Conservation (phyloP, 92 coral and sea anemone genomes). For the Virgularia gustaviana region DNA sequence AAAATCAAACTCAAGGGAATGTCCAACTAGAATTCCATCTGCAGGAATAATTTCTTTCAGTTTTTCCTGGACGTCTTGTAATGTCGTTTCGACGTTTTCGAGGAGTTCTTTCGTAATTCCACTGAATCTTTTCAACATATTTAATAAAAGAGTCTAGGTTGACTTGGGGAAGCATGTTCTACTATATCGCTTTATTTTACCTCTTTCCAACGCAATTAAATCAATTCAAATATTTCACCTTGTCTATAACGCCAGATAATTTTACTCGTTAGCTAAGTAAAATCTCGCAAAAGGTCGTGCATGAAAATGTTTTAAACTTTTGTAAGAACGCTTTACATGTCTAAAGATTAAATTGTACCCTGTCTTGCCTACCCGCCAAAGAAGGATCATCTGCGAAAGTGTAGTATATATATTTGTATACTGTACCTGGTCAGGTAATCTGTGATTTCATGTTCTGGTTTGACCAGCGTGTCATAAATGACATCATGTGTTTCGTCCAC, state of each 20-base stretch:
- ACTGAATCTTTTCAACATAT: conserved; percentile 59
- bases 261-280: no score
- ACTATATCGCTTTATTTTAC: no score
- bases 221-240: neutral
- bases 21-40: conserved; percentile 82
- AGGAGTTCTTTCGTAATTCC: conserved; percentile 81
- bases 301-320: neutral
- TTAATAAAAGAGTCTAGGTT: neutral
- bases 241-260: no score
- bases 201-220: neutral
- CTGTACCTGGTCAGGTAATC: conserved; percentile 77
- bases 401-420: neutral
- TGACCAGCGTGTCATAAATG: conserved; percentile 78
- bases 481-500: conserved; percentile 64
- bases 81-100: conserved; percentile 62
- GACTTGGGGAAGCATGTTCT: no score
- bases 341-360: no score
- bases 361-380: no score
- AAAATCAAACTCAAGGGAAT: conserved; percentile 81
- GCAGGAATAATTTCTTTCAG: conserved; percentile 59
- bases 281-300: no score
- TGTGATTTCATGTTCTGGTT: conserved; percentile 68
- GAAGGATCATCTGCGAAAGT: no score
- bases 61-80: conserved; percentile 77
- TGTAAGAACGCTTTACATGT: neutral